phyloP scores from a whole-genome alignment of 1,140 invertebrate species.

The Battus philenor region DNA sequence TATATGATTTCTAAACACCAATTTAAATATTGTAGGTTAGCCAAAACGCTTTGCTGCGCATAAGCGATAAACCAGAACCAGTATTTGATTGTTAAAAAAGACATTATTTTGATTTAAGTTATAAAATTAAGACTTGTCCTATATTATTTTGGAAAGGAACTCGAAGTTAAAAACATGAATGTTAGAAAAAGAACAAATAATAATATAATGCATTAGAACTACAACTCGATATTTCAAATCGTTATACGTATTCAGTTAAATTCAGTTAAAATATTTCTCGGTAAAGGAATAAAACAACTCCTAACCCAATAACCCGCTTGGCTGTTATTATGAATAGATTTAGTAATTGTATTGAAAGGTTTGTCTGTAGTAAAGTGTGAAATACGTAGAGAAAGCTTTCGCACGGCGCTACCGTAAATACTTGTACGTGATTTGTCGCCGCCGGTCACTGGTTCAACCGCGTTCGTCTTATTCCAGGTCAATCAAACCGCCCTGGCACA shows the following conservation, averaged over 20 bases:
- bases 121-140: no score
- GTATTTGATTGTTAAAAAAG: no score
- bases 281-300: slow-evolving; percentile 5
- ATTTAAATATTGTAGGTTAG: no score
- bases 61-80: no score
- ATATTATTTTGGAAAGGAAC: no score
- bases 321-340: slow-evolving; percentile 12
- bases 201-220: no score
- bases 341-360: slow-evolving; percentile 18
- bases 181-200: no score
- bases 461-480: neutral
- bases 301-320: slow-evolving; percentile 10
- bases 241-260: neutral
- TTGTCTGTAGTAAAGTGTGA: slow-evolving; percentile 23
- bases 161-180: no score
- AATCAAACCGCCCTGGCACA: slow-evolving; percentile 6
- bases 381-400: slow-evolving; percentile 17
- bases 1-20: no score
- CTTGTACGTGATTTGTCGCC: slow-evolving; percentile 24
- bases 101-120: no score
- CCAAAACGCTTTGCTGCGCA: no score
- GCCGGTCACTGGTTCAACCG: slow-evolving; percentile 21
- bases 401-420: slow-evolving; percentile 14
- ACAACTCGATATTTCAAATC: neutral
- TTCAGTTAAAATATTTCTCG: slow-evolving; percentile 3